Percentiles rank a stretch among this genome's conserved stretches.
Conservation (phyloP, 2,113 vertebrate genomes). For the Xenus cinereus region DNA sequence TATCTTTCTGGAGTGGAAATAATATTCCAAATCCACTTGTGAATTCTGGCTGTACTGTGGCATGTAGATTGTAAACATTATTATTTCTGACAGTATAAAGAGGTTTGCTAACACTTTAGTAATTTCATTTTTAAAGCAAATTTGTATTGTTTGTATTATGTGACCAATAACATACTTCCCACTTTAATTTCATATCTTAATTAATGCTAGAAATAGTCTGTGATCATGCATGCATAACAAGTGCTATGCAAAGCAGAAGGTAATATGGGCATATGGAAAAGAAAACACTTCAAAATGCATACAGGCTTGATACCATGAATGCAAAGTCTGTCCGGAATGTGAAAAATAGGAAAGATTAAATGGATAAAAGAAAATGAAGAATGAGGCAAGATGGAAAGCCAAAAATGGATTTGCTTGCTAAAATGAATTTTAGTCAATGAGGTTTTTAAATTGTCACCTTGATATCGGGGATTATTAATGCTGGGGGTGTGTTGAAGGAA, state of each 20-base stretch:
- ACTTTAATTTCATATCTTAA: slow-evolving; percentile 68
- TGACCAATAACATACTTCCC: slow-evolving; percentile 50
- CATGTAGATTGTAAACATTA: slow-evolving; percentile 23
- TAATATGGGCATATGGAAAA: background rate
- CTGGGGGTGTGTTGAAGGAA: background rate
- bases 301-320: background rate
- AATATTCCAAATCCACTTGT: slow-evolving; percentile 25
- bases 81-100: slow-evolving; percentile 52
- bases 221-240: slow-evolving; percentile 48
- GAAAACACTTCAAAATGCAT: background rate
- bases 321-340: background rate
- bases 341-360: background rate
- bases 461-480: background rate
- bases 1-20: slow-evolving; percentile 22
- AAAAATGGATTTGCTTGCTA: background rate
- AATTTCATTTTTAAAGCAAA: slow-evolving; percentile 66
- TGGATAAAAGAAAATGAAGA: background rate
- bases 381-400: background rate
- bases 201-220: slow-evolving; percentile 58
- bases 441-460: background rate
- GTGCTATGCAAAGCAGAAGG: slow-evolving; percentile 45
- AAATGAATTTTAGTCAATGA: background rate
- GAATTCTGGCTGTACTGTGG: slow-evolving; percentile 20
- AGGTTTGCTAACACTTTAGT: slow-evolving; percentile 50
- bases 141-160: slow-evolving; percentile 59